These are phyloP conservation scores for Tupaia tana DNA, from an alignment of 2,113 vertebrate species.

Conservation along the genomic window DNA sequence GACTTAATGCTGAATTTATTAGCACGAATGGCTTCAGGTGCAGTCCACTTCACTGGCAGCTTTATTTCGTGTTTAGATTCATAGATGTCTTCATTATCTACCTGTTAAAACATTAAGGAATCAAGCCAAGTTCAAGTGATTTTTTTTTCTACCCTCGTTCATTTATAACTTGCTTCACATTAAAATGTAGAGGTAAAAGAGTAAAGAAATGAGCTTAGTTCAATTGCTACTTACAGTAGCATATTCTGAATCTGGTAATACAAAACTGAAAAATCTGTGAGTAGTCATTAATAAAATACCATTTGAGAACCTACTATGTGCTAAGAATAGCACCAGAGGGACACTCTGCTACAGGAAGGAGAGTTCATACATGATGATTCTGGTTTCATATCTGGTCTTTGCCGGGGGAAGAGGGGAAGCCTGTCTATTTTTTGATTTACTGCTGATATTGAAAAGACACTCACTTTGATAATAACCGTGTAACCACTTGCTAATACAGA, in stretches of 20 bases:
- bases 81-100: constrained; percentile 91
- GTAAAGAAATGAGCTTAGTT: constrained; percentile 55
- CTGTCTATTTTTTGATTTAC: constrained; percentile 75
- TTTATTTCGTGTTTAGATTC: constrained; percentile 91
- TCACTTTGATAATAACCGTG: constrained; percentile 75
- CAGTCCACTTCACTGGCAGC: constrained; percentile 98
- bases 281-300: constrained; percentile 31
- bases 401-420: constrained; percentile 2
- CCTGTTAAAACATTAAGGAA: constrained; percentile 83
- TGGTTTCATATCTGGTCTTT: constrained; percentile 37
- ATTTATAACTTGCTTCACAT: constrained; percentile 30
- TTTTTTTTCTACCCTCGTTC: background rate
- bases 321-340: background rate
- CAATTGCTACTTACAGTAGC: constrained; percentile 67
- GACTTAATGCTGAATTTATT: constrained; percentile 96
- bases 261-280: constrained; percentile 60
- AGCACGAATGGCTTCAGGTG: constrained; percentile 91
- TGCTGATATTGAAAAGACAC: constrained; percentile 64
- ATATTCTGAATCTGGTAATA: constrained; percentile 65
- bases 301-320: constrained; percentile 12
- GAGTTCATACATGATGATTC: background rate
- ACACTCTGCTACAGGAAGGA: constrained; percentile 44
- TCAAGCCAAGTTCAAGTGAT: constrained; percentile 58
- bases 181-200: constrained; percentile 68
- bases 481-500: constrained; percentile 57